A percentile compares a stretch with the other conserved stretches of the same genome.
These are phyloP conservation scores for Nasonia longicornis DNA, from an alignment of 1,140 invertebrate species.

Conservation along the genomic window DNA sequence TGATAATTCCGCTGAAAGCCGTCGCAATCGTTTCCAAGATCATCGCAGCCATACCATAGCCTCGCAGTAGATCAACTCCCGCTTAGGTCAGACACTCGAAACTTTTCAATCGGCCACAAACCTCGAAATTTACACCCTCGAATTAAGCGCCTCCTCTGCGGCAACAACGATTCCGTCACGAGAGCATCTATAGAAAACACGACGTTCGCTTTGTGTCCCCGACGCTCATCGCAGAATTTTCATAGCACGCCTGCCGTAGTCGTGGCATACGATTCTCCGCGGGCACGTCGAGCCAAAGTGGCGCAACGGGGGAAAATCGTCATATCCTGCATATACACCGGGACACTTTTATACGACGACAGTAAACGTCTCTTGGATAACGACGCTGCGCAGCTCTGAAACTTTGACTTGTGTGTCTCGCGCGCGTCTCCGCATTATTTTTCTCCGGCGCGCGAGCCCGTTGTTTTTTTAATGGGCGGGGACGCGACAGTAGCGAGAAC, in stretches of 20 bases:
- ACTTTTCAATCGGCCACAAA: too few species aligned
- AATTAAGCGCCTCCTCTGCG: background rate
- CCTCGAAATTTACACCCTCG: too few species aligned
- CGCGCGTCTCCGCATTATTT: background rate
- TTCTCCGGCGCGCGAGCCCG: background rate
- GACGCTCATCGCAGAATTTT: background rate
- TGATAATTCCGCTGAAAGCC: too few species aligned
- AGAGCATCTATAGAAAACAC: too few species aligned
- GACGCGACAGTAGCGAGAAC: too few species aligned
- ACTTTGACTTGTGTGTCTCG: background rate
- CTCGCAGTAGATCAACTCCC: background rate
- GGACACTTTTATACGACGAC: conserved; percentile 28
- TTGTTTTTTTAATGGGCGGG: background rate
- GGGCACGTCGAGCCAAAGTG: background rate
- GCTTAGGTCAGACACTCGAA: background rate
- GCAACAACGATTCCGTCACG: background rate
- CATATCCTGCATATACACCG: conserved; percentile 4
- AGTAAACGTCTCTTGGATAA: conserved; percentile 40
- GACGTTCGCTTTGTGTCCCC: background rate
- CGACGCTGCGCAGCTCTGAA: background rate
- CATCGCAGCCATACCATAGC: too few species aligned
- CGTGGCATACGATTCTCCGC: background rate
- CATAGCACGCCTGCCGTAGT: background rate
- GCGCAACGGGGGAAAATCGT: conserved; percentile 4
- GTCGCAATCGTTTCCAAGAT: too few species aligned